Conservation (phyloP, 2,888 invertebrate species). For the Agrotis segetum region DNA sequence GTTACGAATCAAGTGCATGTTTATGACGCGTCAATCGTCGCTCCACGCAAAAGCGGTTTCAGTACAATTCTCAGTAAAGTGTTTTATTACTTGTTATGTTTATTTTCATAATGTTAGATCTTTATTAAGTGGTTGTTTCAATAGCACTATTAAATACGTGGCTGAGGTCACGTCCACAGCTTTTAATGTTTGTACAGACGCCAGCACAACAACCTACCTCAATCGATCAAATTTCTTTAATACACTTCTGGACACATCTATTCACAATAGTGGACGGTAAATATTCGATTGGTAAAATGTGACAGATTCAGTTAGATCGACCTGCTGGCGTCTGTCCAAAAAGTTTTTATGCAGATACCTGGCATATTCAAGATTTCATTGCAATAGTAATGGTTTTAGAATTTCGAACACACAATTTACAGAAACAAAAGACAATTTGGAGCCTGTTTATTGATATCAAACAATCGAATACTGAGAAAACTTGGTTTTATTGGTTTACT, state of each 20-base stretch:
- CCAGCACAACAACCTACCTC: too few species aligned
- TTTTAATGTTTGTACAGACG: not conserved
- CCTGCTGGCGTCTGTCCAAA: not conserved
- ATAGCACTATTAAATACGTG: constrained; percentile 3
- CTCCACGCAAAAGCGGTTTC: constrained; percentile 34
- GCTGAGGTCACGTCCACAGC: not conserved
- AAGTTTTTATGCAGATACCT: too few species aligned
- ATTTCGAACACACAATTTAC: too few species aligned
- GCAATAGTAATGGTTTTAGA: constrained; percentile 12
- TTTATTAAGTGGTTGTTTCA: not conserved
- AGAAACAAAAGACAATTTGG: too few species aligned
- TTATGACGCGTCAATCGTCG: constrained; percentile 58
- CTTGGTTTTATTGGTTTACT: too few species aligned
- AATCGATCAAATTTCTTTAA: too few species aligned
- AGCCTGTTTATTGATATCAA: too few species aligned
- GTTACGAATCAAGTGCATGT: constrained; percentile 36
- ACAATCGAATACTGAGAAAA: too few species aligned
- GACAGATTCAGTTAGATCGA: too few species aligned
- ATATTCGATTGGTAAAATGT: too few species aligned
- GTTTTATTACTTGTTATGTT: constrained; percentile 41
- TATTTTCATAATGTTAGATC: constrained; percentile 39
- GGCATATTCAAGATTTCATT: not conserved
- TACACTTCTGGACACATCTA: too few species aligned
- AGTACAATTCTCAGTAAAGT: constrained; percentile 34
- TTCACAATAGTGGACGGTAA: too few species aligned